These are phyloP conservation scores for Synergus itoensis DNA, from an alignment of 2,888 invertebrate genomes.

Conservation along the genomic window DNA sequence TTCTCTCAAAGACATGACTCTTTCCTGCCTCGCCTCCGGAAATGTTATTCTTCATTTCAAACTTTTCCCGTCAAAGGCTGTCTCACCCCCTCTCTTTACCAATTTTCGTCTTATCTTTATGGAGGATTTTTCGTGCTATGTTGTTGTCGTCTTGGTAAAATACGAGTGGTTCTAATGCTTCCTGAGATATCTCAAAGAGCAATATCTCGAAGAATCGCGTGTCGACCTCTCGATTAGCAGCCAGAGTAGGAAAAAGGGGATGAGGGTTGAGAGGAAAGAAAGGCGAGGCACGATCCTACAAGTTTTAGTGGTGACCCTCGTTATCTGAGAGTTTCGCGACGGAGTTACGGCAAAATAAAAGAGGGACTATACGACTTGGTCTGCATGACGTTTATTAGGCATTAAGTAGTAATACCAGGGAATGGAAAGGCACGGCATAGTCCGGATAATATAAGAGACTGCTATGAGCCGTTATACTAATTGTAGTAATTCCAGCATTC, in stretches of 20 bases:
- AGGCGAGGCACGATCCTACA: slow-evolving; percentile 31
- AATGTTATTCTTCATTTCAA: not conserved
- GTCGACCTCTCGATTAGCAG: slow-evolving; percentile 26
- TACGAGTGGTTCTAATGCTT: slow-evolving; percentile 10
- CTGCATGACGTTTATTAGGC: slow-evolving; percentile 77
- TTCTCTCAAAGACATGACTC: not conserved
- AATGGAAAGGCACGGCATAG: slow-evolving; percentile 67
- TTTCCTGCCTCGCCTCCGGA: not conserved
- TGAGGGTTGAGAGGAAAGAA: not conserved
- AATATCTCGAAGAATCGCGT: slow-evolving; percentile 29
- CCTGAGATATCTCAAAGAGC: slow-evolving; percentile 20
- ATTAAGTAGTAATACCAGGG: slow-evolving; percentile 76
- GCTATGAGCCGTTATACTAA: slow-evolving; percentile 75
- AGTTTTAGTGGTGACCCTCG: slow-evolving; percentile 63
- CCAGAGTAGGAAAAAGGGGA: not conserved
- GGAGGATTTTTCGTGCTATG: not conserved
- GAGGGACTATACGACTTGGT: slow-evolving; percentile 60
- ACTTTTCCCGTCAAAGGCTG: not conserved
- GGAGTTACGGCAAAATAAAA: slow-evolving; percentile 59
- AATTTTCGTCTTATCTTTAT: slow-evolving; percentile 36
- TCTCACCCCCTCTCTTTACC: not conserved
- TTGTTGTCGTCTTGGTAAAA: not conserved
- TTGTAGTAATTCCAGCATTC: slow-evolving; percentile 77
- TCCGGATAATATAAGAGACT: slow-evolving; percentile 59
- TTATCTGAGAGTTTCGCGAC: slow-evolving; percentile 58